Base-by-base conservation (phyloP, 2,797 vertebrate species). In the Eurystomus glaucurus region DNA sequence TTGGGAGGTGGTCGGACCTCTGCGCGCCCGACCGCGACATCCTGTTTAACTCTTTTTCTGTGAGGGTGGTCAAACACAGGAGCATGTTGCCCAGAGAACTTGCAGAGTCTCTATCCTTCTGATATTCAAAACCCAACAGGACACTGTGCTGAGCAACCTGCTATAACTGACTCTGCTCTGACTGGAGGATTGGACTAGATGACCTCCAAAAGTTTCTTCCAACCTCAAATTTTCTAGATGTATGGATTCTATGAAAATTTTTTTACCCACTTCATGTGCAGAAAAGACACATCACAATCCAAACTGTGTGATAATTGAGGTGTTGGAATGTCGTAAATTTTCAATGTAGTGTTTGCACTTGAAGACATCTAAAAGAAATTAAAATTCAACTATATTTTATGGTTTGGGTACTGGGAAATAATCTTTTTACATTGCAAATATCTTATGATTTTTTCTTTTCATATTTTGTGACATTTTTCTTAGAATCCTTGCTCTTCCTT, bases 1-100 rank as follows among this genome's bases (percentile, higher is more conserved):
- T n/a, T n/a, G n/a, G n/a, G n/a, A n/a, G n/a, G n/a, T n/a, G n/a
- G n/a, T n/a, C n/a, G n/a, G n/a, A n/a, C n/a, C n/a, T n/a, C n/a
- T n/a, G n/a, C n/a, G n/a, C n/a, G n/a, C n/a, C n/a, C n/a, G n/a
- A n/a, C n/a, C n/a, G n/a, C n/a, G n/a, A n/a, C n/a, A n/a, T 71
- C 26, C 5, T 68, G 2, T 8, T 74, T 19, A 84, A 31, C 11
- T 22, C 13, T 33, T 85, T 20, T 84, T 55, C 22, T 51, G 7
- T 48, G 22, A 46, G 11, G 6, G 4, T 21, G 19, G 26, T 50
- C 26, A 14, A 75, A 46, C 16, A 60, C 8, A 19, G 16, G 4
- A 60, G 4, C 9, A 20, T 0, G 0, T 9, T 71, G 14, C 13
- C 23, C 14, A 10, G 6, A 60, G 21, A 43, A 4, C 18, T 2